phyloP scores from a whole-genome alignment of 2,888 invertebrate genomes.

The Apoderus coryli region DNA sequence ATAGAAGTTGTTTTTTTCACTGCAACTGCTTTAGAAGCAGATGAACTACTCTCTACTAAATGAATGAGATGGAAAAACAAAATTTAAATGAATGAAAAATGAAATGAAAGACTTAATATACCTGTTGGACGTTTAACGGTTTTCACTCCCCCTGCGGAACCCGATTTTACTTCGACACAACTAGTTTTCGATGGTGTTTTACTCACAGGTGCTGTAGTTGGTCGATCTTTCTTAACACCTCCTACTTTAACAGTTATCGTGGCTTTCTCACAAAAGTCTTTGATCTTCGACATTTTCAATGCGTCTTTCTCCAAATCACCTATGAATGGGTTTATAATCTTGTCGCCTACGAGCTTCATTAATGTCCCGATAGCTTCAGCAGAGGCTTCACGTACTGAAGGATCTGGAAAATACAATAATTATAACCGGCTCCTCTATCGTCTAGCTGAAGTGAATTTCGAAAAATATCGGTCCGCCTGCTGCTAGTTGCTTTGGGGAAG shows the following conservation, averaged over 20 bases:
- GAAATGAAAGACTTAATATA: background rate
- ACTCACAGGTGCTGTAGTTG: constrained; percentile 37
- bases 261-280: constrained; percentile 87
- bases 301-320: constrained; percentile 82
- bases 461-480: too few species aligned
- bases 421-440: too few species aligned
- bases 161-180: background rate
- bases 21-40: constrained; percentile 1
- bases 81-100: background rate
- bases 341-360: constrained; percentile 88
- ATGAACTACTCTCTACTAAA: background rate
- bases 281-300: constrained; percentile 85
- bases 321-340: constrained; percentile 70
- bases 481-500: too few species aligned
- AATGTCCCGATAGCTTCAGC: constrained; percentile 89
- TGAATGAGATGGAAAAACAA: background rate
- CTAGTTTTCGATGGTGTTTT: constrained; percentile 13
- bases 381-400: constrained; percentile 80
- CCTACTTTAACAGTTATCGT: constrained; percentile 63
- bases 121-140: constrained; percentile 6
- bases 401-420: too few species aligned
- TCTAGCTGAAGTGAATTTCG: too few species aligned
- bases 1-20: constrained; percentile 15
- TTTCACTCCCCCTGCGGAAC: background rate
- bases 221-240: constrained; percentile 45